A percentile compares a stretch with the other conserved stretches of the same genome.
Evolutionary conservation across 2,113 vertebrate genomes (phyloP).

Genomic region (Nanorana parkeri): DNA sequence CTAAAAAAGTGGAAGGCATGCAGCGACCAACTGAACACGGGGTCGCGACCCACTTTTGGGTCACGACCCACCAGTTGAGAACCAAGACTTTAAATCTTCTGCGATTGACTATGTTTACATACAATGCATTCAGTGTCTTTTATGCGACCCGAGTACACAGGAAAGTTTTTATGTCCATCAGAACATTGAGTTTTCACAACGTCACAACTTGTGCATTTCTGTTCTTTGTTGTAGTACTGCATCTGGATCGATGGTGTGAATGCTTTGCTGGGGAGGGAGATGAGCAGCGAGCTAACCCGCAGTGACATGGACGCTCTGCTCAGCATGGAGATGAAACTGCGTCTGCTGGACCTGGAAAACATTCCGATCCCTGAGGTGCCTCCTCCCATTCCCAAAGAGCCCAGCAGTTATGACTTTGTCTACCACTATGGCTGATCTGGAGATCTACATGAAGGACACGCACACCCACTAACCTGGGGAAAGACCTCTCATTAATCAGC

Average conservation of each 20-base stretch:
- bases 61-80: too few relatives aligned
- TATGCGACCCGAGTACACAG: too few relatives aligned
- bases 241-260: slow-evolving; percentile 96
- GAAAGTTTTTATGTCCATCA: too few relatives aligned
- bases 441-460: neutral
- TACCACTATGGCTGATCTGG: slow-evolving; percentile 92
- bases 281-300: slow-evolving; percentile 95
- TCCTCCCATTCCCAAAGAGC: slow-evolving; percentile 93
- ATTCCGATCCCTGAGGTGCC: slow-evolving; percentile 93
- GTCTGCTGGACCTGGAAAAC: slow-evolving; percentile 95
- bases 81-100: too few relatives aligned
- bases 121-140: too few relatives aligned
- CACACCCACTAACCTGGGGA: slow-evolving; percentile 13
- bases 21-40: too few relatives aligned
- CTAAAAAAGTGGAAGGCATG: too few relatives aligned
- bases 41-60: too few relatives aligned
- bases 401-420: slow-evolving; percentile 96
- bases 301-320: slow-evolving; percentile 96
- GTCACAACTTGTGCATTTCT: neutral
- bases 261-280: slow-evolving; percentile 92
- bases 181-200: too few relatives aligned
- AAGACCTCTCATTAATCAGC: slow-evolving; percentile 30
- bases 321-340: slow-evolving; percentile 99
- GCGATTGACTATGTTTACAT: too few relatives aligned
- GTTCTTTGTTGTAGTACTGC: slow-evolving; percentile 80